A percentile compares a stretch with the other conserved stretches of the same genome.
Conservation (phyloP, 1,140 invertebrate genomes). For the Eriosoma lanigerum region DNA sequence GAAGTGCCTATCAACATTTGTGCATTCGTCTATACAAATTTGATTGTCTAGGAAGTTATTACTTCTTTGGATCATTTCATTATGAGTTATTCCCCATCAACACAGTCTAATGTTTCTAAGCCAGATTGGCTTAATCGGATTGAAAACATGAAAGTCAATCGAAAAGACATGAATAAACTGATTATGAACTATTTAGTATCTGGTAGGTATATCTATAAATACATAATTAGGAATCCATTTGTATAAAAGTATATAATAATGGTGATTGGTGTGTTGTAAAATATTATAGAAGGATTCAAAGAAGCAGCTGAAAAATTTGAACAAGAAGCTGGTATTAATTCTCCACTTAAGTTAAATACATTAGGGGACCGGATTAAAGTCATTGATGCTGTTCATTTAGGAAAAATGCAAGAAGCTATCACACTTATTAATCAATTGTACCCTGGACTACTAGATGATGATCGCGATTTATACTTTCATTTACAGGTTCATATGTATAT, state of each 20-base stretch:
- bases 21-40: too few species aligned
- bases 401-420: slow-evolving; percentile 90
- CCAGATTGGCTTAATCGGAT: slow-evolving; percentile 72
- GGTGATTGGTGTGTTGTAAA: background rate
- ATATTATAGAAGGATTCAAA: slow-evolving; percentile 87
- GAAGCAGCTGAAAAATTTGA: slow-evolving; percentile 97
- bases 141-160: slow-evolving; percentile 79
- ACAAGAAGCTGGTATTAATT: slow-evolving; percentile 86
- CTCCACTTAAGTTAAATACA: slow-evolving; percentile 82
- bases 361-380: slow-evolving; percentile 93
- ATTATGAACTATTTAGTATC: slow-evolving; percentile 99
- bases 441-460: slow-evolving; percentile 92
- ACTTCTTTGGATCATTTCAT: too few species aligned
- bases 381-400: slow-evolving; percentile 89
- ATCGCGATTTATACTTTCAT: slow-evolving; percentile 94
- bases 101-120: slow-evolving; percentile 55
- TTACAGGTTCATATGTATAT: slow-evolving; percentile 69
- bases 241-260: background rate
- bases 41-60: too few species aligned
- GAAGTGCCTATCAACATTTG: too few species aligned
- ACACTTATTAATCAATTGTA: slow-evolving; percentile 90
- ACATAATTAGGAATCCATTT: background rate
- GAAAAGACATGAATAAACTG: slow-evolving; percentile 91
- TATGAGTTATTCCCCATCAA: slow-evolving; percentile 41
- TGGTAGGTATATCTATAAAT: slow-evolving; percentile 63